Evolutionary conservation across 2,797 vertebrate genomes (phyloP), one percentile per base, ranked within the genome.

Genomic region (Acomys russatus): DNA sequence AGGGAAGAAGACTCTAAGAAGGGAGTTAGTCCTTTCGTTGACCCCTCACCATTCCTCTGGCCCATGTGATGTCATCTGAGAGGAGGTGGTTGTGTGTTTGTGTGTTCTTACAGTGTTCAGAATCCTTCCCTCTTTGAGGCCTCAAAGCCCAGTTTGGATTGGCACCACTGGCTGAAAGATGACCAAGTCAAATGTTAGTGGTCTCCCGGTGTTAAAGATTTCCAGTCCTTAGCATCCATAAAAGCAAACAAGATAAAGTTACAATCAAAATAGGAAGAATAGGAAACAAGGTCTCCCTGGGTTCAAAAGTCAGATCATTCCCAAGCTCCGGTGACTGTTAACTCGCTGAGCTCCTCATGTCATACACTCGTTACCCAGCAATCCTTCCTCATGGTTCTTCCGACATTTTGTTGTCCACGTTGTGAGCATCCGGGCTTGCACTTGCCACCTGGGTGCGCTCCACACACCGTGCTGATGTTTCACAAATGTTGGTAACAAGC

Each of bases 301-400:
- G 95, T 95, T 91, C 97, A 96, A 97, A 97, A 97, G 97, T 97
- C 93, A 93, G 97, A 97, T 97, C 82, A 95, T 92, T 97, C 97
- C 93, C 87, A 97, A 93, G 92, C 94, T 64, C 90, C 93, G 14
- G 33, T 92, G 96, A 95, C 79, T 88, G 54, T 95, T 95, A 94
- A 94, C 88, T 96, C 64, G 9, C 96, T 91, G 96, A 84, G 73
- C 94, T 98, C 96, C 96, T 97, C 96, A 79, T 51, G 94, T 90
- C 95, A 85, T 63, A 68, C 44, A 91, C 70, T 74, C 63, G n/a
- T 61, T 77, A 33, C 51, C 89, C 56, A 15, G 78, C 89, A 85
- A 73, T 86, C 66, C 3, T 89, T 95, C 92, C 70, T 70, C 44
- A 25, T 7, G 64, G 17, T 44, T 68, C 88, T 91, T 38, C 59